Evolutionary conservation across 2,797 vertebrate species (phyloP), one percentile per base, ranked within the genome.

Genomic region (Epinephelus coioides): DNA sequence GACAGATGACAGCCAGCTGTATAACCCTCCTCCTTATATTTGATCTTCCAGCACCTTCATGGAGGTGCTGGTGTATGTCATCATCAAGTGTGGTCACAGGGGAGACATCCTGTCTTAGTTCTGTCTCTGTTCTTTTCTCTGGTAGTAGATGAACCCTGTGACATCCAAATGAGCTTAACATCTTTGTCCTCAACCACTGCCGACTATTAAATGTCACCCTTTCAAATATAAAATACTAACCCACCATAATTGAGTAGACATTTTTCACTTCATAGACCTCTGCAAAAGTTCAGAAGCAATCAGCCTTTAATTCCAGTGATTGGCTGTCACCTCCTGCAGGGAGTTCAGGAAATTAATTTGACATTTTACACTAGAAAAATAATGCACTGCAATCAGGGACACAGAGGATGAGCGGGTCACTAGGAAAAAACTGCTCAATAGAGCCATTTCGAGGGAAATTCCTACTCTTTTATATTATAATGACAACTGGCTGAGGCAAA

Each of bases 31-130:
- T 21, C 61, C 18, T 61, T 73, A 27, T 21, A 21, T 64, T 23
- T 59, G 81, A 86, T 78, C 77, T 88, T 82, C 21, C 12, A 50
- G 2, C 43, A 40, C 38, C 43, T 17, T 44, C 25, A 17, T 13
- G 40, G 25, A 65, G 23, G 60, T 2, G 50, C 0, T 6, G 47
- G 9, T 49, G 17, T 17, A 2, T 4, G 23, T 46, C 13, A 40
- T 30, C 46, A 67, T 23, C 53, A 65, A 19, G 3, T 19, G 15
- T 13, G 19, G 25, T 56, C 27, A 0, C 50, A 1, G 38, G 40
- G 13, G 40, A 38, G 21, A 61, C 1, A 38, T 40, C 40, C 38
- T 7, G 6, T 44, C 34, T 49, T 30, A 3, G 40, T 10, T 53
- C 55, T 49, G 18, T 25, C 40, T 43, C 11, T 49, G n/a, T 8